Percentiles rank a stretch among this genome's conserved stretches.
Evolutionary conservation across 64 coral and sea anemone genomes (phyloP).

Genomic region (Porites australiensis): DNA sequence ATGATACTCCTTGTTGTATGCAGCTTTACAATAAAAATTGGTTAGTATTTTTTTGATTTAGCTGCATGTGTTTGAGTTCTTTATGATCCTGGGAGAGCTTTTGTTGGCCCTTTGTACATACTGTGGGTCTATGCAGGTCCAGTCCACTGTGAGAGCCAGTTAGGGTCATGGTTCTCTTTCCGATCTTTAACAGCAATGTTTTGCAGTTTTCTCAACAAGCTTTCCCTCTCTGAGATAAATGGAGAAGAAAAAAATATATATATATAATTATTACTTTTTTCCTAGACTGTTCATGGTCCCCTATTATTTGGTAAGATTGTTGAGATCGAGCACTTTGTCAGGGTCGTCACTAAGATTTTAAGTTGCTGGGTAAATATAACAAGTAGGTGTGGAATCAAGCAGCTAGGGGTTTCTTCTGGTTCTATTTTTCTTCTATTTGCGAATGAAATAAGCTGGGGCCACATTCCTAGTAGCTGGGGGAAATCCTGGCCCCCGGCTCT

Average conservation of each 20-base stretch:
- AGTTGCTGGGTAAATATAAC: too few relatives aligned
- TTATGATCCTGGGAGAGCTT: neutral
- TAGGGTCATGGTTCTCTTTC: conserved; percentile 60
- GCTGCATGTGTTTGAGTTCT: neutral
- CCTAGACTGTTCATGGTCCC: neutral
- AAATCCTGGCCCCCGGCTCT: too few relatives aligned
- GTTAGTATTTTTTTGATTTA: too few relatives aligned
- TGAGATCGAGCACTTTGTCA: too few relatives aligned
- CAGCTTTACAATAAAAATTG: neutral
- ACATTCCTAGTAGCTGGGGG: too few relatives aligned
- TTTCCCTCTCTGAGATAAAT: conserved; percentile 79
- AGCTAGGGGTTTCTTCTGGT: too few relatives aligned
- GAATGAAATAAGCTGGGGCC: too few relatives aligned
- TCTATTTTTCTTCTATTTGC: too few relatives aligned
- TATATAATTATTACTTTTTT: neutral
- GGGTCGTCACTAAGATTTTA: too few relatives aligned
- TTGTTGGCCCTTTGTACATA: neutral
- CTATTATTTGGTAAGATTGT: too few relatives aligned
- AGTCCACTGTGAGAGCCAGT: conserved; percentile 75
- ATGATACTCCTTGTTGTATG: neutral
- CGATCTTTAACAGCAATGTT: conserved; percentile 69
- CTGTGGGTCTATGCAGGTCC: conserved; percentile 57
- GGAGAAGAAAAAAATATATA: neutral
- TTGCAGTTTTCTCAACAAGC: conserved; percentile 66
- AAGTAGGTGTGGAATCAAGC: too few relatives aligned